Evolutionary conservation across 1,140 invertebrate species (phyloP), one percentile per base, ranked within the genome.

Genomic region (Heliconius himera): DNA sequence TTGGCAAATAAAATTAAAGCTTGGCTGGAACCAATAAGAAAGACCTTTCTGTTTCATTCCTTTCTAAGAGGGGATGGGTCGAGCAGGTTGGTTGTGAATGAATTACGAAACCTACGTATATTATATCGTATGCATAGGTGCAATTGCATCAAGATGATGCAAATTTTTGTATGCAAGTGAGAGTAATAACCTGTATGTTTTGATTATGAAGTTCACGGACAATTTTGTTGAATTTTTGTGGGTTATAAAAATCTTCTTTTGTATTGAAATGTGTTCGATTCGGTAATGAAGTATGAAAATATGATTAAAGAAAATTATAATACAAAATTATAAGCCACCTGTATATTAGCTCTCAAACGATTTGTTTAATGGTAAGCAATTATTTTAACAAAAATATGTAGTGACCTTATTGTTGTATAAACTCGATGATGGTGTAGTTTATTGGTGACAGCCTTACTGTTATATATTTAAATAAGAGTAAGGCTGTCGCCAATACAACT

Each of bases 91-190:
- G 56, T 79, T 79, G 81, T 87, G 83, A 87, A 85, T 87, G 83
- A 80, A 80, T 87, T 85, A 80, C 84, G 78, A 84, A 86, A 84
- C 70, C 74, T 76, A 80, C 75, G 73, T 66, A 66, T 66, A 66
- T 66, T 66, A 66, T 66, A 66, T 8, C n/a, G 54, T 56, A 56
- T 29, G 60, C 60, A 75, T 29, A 41, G 66, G 51, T 79, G 75
- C 54, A 77, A 74, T 79, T 77, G 54, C 73, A 73, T 11, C 26
- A 73, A 79, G 74, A 73, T 82, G 70, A 81, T 78, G 73, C 29
- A 78, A 77, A 41, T 81, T 76, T 46, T 73, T 81, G 80, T 81
- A 49, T 20, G 72, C 77, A 73, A 54, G 71, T 70, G 72, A 60
- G 81, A 77, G 75, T 79, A 70, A 76, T 66, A 60, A 71, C 76